Percentiles rank a stretch among this genome's conserved stretches.
Conservation (phyloP, 2,888 invertebrate species). For the Hydroisotoma schaefferi region DNA sequence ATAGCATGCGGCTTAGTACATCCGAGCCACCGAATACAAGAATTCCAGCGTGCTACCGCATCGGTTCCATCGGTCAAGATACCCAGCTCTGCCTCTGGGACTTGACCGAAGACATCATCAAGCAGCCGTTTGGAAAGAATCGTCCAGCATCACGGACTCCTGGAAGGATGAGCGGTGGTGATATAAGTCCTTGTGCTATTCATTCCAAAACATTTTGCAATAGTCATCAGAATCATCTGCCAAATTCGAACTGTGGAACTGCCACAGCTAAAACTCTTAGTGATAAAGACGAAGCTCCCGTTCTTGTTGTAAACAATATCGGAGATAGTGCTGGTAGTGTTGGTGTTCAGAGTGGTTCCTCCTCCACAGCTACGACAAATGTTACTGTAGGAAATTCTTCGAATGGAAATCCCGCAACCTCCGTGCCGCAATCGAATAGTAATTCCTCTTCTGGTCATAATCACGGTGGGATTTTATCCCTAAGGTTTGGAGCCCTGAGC, state of each 20-base stretch:
- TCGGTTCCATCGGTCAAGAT: slow-evolving; percentile 96
- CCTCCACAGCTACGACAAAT: slow-evolving; percentile 7
- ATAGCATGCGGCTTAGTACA: slow-evolving; percentile 49
- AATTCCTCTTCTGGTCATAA: slow-evolving; percentile 52
- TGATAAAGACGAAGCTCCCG: slow-evolving; percentile 29
- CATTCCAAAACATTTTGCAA: slow-evolving; percentile 45
- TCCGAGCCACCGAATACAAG: slow-evolving; percentile 47
- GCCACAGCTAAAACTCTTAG: slow-evolving; percentile 28
- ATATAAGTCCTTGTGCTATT: slow-evolving; percentile 41
- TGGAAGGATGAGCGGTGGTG: slow-evolving; percentile 23
- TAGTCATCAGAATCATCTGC: slow-evolving; percentile 43
- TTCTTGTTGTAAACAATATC: slow-evolving; percentile 16
- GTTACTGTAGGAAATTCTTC: slow-evolving; percentile 50
- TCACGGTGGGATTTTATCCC: slow-evolving; percentile 52
- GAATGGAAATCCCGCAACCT: slow-evolving; percentile 43
- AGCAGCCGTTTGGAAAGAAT: slow-evolving; percentile 45
- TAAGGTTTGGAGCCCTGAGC: slow-evolving; percentile 49
- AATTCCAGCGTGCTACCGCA: slow-evolving; percentile 64
- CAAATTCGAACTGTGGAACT: slow-evolving; percentile 42
- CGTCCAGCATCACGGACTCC: slow-evolving; percentile 47
- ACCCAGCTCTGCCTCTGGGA: slow-evolving; percentile 98
- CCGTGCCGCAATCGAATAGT: slow-evolving; percentile 22
- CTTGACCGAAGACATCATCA: slow-evolving; percentile 87
- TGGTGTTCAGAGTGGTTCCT: slow-evolving; percentile 13
- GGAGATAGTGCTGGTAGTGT: slow-evolving; percentile 5